These are phyloP conservation scores for Basileuterus tristriatus DNA, from an alignment of 2,797 vertebrate species.

Conservation along the genomic window DNA sequence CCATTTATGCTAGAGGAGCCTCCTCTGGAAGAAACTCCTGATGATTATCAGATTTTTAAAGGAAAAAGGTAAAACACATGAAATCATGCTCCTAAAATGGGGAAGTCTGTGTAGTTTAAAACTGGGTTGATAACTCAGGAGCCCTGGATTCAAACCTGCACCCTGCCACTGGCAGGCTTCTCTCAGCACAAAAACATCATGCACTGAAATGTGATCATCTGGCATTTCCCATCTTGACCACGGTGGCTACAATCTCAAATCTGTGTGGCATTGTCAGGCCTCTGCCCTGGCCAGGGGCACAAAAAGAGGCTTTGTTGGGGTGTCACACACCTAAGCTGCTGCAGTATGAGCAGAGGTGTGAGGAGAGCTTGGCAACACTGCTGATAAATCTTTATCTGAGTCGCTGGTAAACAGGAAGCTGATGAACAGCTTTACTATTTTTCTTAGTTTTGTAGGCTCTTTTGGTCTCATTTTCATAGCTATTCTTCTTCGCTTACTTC, in stretches of 20 bases:
- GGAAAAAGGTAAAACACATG: neutral
- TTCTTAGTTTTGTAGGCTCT: neutral
- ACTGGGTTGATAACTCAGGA: neutral
- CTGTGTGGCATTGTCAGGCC: neutral
- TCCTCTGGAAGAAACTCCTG: neutral
- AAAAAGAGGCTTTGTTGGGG: neutral
- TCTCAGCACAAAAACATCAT: accelerated
- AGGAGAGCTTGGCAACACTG: neutral
- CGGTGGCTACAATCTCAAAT: neutral
- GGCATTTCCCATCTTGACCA: neutral
- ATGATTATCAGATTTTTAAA: neutral
- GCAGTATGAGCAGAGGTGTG: neutral
- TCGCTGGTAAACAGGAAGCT: slow-evolving; percentile 35
- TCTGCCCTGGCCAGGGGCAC: accelerated
- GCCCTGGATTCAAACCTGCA: neutral
- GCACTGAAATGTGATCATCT: neutral
- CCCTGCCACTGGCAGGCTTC: neutral
- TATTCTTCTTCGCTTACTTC: neutral
- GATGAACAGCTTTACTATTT: neutral
- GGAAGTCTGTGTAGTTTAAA: neutral
- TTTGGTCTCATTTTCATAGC: slow-evolving; percentile 1
- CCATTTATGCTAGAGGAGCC: neutral
- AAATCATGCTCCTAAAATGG: neutral
- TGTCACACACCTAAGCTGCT: neutral
- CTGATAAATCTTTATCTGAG: neutral